Evolutionary conservation across 2,113 vertebrate genomes (phyloP), one percentile per base, ranked within the genome.

Genomic region (Ciconia maguari): DNA sequence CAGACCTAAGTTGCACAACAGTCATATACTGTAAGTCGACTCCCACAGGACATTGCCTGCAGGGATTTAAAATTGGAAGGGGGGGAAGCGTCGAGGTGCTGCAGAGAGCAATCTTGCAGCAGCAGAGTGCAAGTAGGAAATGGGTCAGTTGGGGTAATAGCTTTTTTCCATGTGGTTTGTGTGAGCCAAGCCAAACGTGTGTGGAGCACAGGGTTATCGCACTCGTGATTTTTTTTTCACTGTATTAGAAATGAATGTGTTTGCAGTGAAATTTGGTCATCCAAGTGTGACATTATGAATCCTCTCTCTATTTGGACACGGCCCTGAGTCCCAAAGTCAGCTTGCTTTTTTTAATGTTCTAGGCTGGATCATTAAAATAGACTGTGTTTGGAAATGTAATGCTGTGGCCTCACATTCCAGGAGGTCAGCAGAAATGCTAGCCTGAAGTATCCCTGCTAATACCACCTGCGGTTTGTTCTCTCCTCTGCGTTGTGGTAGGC

Each of bases 401-500:
- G 62, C 87, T 83, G 70, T 2, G 7, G 82, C 87, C 62, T 95
- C 49, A 4, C 62, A 62, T 95, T 95, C 94, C 60, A 41, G 64
- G 66, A 87, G 66, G 87, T 96, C 94, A 92, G 84, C 90, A 91
- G 93, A 94, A 97, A 94, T 4, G 6, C 70, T 86, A 72, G 75
- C 71, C 90, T 74, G 54, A 80, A 36, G 49, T 88, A 61, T 88
- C 66, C 46, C 60, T 55, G 82, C 87, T 93, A 83, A 66, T 58
- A 62, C 84, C 85, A 85, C 92, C 93, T 92, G 93, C 0, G 26
- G 90, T 92, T 93, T 94, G 82, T 85, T 95, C 90, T 93, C 6
- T 1, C 90, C 84, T 93, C 92, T 77, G 75, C 82, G 11, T 83
- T 93, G 87, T 94, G 82, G 82, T n/a, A 41, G 87, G 79, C 11